Percentiles rank a stretch among this genome's conserved stretches.
Conservation (phyloP, 1,140 invertebrate genomes). For the Tetragonula clypearis region DNA sequence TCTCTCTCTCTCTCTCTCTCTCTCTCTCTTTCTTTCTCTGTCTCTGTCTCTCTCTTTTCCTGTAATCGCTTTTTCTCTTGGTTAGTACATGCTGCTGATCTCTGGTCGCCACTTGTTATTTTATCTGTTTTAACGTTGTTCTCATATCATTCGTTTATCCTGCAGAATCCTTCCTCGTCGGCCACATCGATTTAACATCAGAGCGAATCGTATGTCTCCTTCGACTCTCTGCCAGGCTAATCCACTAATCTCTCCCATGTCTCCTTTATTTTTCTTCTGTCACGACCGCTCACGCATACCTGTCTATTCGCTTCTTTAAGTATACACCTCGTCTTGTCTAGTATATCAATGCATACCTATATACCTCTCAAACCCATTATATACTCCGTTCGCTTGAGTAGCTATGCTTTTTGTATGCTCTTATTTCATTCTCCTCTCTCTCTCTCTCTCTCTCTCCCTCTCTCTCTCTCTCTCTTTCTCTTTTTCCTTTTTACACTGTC, state of each 20-base stretch:
- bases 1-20: constrained; percentile 37
- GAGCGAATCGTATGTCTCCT: neutral
- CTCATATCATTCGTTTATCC: constrained; percentile 12
- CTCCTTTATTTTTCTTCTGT: constrained; percentile 54
- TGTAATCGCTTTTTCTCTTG: constrained; percentile 41
- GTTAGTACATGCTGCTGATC: neutral
- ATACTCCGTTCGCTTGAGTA: constrained; percentile 19
- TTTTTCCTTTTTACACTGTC: neutral
- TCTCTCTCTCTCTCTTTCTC: neutral
- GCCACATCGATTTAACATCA: constrained; percentile 15
- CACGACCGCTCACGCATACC: constrained; percentile 18
- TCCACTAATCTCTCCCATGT: constrained; percentile 67
- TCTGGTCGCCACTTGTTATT: neutral
- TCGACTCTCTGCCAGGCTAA: constrained; percentile 60
- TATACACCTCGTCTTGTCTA: neutral
- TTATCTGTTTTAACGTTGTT: constrained; percentile 7
- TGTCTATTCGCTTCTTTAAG: constrained; percentile 22
- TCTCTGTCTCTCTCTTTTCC: constrained; percentile 39
- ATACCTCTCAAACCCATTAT: constrained; percentile 37
- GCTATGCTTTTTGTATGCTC: constrained; percentile 2
- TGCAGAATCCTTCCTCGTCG: constrained; percentile 6
- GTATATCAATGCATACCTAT: neutral
- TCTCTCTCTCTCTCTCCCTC: neutral
- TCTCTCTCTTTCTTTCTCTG: constrained; percentile 44
- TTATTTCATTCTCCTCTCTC: neutral